Conservation (phyloP, 1,140 invertebrate genomes). For the Sycobia sp. region DNA sequence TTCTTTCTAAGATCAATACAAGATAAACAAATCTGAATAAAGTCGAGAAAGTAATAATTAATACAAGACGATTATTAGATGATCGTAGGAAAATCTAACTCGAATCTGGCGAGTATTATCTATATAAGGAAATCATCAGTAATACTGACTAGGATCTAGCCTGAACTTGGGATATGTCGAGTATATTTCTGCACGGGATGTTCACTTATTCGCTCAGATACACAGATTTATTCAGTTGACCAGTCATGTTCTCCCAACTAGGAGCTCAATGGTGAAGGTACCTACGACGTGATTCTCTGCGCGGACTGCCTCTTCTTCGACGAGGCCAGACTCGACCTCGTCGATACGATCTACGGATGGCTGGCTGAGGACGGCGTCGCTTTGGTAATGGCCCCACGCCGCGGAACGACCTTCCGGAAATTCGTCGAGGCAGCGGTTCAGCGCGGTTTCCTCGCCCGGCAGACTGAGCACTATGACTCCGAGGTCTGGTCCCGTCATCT, state of each 20-base stretch:
- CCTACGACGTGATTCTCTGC: slow-evolving; percentile 75
- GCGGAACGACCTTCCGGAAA: slow-evolving; percentile 73
- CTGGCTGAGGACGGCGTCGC: slow-evolving; percentile 71
- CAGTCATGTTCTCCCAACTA: slow-evolving; percentile 38
- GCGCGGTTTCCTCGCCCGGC: slow-evolving; percentile 65
- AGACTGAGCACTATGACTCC: slow-evolving; percentile 67
- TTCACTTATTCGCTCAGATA: no score
- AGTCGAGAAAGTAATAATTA: no score
- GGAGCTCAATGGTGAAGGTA: slow-evolving; percentile 44
- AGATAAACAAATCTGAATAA: no score
- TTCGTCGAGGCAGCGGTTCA: slow-evolving; percentile 69
- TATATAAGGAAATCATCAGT: no score
- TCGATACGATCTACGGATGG: slow-evolving; percentile 72
- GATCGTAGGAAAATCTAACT: no score
- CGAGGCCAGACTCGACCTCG: slow-evolving; percentile 73
- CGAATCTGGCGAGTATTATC: no score
- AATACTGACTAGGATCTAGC: no score
- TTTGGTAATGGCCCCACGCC: slow-evolving; percentile 77
- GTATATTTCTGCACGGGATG: no score
- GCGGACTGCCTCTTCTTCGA: slow-evolving; percentile 87
- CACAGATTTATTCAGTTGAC: no score
- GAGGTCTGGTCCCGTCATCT: slow-evolving; percentile 72
- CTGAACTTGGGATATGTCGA: no score
- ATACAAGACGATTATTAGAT: no score
- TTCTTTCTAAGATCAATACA: no score